A percentile compares a stretch with the other conserved stretches of the same genome.
Conservation (phyloP, 1,140 invertebrate genomes). For the Drosophila murphyi region DNA sequence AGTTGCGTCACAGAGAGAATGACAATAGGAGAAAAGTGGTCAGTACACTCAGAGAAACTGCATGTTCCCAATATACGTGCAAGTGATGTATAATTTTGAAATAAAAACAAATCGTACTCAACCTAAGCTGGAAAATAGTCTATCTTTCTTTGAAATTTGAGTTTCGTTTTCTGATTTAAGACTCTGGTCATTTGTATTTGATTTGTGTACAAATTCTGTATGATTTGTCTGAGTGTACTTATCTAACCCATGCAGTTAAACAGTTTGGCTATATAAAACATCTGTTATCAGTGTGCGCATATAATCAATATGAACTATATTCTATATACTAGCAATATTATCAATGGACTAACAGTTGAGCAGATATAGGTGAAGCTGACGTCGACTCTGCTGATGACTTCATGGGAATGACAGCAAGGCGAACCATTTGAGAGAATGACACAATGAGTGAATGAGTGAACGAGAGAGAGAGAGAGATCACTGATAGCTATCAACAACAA, state of each 20-base stretch:
- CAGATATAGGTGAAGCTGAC: constrained; percentile 19
- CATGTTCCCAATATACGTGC: not conserved
- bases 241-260: not conserved
- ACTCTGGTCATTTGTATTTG: too few relatives aligned
- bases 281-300: constrained; percentile 21
- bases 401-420: constrained; percentile 39
- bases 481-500: constrained; percentile 48
- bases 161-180: too few relatives aligned
- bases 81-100: too few relatives aligned
- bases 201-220: too few relatives aligned
- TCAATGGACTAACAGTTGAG: constrained; percentile 1
- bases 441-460: constrained; percentile 1
- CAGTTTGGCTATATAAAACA: constrained; percentile 18
- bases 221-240: constrained; percentile 2
- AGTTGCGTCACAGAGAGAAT: constrained; percentile 3
- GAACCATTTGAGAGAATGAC: constrained; percentile 15
- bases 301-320: not conserved
- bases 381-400: constrained; percentile 42
- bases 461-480: constrained; percentile 19
- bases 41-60: not conserved
- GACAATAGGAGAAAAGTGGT: not conserved
- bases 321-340: not conserved
- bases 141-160: too few relatives aligned
- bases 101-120: too few relatives aligned
- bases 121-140: too few relatives aligned